Base-by-base conservation (phyloP, 1,140 invertebrate genomes). In the Eueides isabella region DNA sequence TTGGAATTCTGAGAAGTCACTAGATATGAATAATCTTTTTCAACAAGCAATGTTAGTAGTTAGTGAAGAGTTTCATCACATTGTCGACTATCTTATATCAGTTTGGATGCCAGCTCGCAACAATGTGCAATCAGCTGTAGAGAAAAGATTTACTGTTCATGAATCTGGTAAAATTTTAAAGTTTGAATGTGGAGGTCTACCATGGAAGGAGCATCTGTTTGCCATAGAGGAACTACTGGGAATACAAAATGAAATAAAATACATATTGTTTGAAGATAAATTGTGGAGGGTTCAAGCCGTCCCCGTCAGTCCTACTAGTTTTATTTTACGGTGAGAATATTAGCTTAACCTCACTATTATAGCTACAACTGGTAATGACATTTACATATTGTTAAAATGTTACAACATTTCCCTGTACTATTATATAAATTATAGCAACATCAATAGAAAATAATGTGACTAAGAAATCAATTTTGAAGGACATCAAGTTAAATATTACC, bases 181-280 rank as follows among this genome's bases (percentile, higher is more conserved):
- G 69, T 93, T 99, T 14, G 93, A 93, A 2, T 94, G 94, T 44
- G 91, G 94, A 14, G 48, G 48, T 1, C 96, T 95, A 83, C 98
- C 98, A 0, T 99, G 98, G 98, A 97, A 98, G 85, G 96, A 98
- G 67, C 98, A 99, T 93, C 94, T 99, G 33, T 96, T 96, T 80
- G 93, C 95, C 41, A 81, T 99, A 64, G 98, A 99, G 94, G 94
- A 96, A 76, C 96, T 97, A 85, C 84, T 96, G 75, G 92, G 94
- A 0, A 87, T 98, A 9, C 91, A 94, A 28, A 93, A 94, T 31
- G 78, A 93, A 28, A 95, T 98, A 5, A 97, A 97, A 85, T 98
- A 96, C 94, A 95, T 96, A 0, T 91, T 99, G 69, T 99, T 97
- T 85, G 81, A 94, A 66, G 92, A 94, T 19, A 95, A 85, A 2